Percentiles rank a stretch among this genome's conserved stretches.
Conservation (phyloP, 2,888 invertebrate genomes). For the Eupsilia transversa region DNA sequence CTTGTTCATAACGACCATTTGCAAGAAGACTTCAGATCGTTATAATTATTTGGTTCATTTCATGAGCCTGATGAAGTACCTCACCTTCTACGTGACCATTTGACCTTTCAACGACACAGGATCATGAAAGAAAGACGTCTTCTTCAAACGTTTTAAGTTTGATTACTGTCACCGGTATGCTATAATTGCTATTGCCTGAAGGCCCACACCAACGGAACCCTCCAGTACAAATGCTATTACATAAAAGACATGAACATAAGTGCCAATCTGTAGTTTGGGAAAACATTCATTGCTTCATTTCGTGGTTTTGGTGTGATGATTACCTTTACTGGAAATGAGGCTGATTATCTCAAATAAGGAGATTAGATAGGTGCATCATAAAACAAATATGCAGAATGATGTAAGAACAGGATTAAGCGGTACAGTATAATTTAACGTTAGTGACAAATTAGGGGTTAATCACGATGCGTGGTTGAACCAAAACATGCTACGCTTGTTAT, state of each 20-base stretch:
- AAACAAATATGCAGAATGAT: neutral
- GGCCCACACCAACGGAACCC: neutral
- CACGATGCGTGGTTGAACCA: slow-evolving; percentile 11
- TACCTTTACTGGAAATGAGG: neutral
- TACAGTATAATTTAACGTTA: neutral
- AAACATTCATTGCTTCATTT: slow-evolving; percentile 16
- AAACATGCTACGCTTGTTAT: slow-evolving; percentile 17
- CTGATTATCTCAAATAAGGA: neutral
- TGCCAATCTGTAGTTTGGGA: neutral
- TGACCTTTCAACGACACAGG: slow-evolving; percentile 12
- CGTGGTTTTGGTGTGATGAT: neutral
- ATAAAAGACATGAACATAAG: slow-evolving; percentile 25
- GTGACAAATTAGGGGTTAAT: neutral
- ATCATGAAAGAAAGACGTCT: neutral
- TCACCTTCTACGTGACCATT: slow-evolving; percentile 1
- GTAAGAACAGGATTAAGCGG: neutral
- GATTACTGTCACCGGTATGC: slow-evolving; percentile 13
- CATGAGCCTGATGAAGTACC: slow-evolving; percentile 1
- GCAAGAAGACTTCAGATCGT: slow-evolving; percentile 14
- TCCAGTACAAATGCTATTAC: slow-evolving; percentile 20
- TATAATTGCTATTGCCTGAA: slow-evolving; percentile 12
- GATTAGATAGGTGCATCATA: neutral
- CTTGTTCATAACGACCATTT: slow-evolving; percentile 1
- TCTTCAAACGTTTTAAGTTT: slow-evolving; percentile 3
- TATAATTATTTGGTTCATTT: slow-evolving; percentile 21